phyloP scores from a whole-genome alignment of 2,113 vertebrate genomes.

The Megalops atlanticus region DNA sequence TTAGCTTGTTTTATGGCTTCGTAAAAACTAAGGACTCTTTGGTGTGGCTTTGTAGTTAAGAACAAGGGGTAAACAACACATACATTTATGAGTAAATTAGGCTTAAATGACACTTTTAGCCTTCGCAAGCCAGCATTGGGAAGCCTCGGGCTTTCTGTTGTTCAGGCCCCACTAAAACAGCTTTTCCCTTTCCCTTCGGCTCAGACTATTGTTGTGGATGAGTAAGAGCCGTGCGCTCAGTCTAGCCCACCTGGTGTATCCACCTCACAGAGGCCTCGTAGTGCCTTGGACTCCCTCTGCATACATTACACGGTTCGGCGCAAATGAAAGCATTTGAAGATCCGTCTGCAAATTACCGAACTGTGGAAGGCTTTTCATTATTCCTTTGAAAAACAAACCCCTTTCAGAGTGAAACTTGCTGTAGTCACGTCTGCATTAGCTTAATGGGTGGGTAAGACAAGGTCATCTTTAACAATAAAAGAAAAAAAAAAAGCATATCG shows the following conservation, averaged over 20 bases:
- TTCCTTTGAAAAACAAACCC: not conserved
- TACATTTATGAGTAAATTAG: no score
- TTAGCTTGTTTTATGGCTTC: no score
- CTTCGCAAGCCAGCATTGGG: not conserved
- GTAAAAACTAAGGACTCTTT: no score
- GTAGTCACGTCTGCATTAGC: not conserved
- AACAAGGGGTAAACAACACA: no score
- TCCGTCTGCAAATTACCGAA: not conserved
- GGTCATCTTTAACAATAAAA: not conserved
- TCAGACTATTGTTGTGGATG: not conserved
- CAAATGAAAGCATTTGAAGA: not conserved
- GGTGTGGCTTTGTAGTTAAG: no score
- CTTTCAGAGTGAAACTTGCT: not conserved
- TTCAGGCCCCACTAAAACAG: not conserved
- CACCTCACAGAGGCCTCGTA: not conserved
- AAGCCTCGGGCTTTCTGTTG: not conserved
- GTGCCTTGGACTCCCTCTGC: not conserved
- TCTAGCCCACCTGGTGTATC: not conserved
- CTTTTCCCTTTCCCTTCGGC: not conserved
- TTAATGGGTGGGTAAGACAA: not conserved
- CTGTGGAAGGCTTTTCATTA: not conserved
- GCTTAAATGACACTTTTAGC: not conserved
- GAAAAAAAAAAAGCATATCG: not conserved
- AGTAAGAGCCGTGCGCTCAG: not conserved
- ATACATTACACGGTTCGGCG: not conserved